These are phyloP conservation scores for Melanchra persicariae DNA, from an alignment of 2,888 invertebrate species.

Conservation along the genomic window DNA sequence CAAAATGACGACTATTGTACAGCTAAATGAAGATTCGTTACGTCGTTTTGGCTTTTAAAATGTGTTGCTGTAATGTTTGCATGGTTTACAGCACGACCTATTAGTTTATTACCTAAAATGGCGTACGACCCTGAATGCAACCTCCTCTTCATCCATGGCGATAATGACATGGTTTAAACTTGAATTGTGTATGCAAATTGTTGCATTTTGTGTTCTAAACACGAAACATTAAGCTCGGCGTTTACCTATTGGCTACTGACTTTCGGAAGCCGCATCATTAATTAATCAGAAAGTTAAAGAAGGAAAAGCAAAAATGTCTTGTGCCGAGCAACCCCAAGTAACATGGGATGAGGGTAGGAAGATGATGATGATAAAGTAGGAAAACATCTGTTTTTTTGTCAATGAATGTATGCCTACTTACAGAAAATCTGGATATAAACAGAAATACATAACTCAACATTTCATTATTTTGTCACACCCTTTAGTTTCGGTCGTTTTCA, in stretches of 20 bases:
- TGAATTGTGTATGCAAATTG: conserved; percentile 8
- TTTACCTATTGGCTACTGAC: background rate
- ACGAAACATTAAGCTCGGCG: background rate
- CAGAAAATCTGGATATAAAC: background rate
- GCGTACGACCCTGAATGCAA: conserved; percentile 2
- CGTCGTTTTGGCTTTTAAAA: background rate
- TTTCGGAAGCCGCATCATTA: background rate
- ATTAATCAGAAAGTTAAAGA: background rate
- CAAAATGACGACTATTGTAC: background rate
- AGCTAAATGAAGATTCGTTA: background rate
- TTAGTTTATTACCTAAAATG: background rate
- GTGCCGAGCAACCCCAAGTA: no score
- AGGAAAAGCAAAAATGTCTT: background rate
- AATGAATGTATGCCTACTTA: no score
- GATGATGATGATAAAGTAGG: no score
- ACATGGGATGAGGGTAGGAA: no score
- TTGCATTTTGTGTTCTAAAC: conserved; percentile 2
- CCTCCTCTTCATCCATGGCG: background rate
- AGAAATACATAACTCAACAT: no score
- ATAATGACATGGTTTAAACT: conserved; percentile 6
- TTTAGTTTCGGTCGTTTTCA: background rate
- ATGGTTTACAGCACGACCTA: background rate
- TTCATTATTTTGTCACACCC: background rate
- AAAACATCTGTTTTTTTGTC: background rate
- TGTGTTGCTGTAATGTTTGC: conserved; percentile 1